Evolutionary conservation across 2,888 invertebrate species (phyloP), one percentile per base, ranked within the genome.

Genomic region (Amorpha juglandis): DNA sequence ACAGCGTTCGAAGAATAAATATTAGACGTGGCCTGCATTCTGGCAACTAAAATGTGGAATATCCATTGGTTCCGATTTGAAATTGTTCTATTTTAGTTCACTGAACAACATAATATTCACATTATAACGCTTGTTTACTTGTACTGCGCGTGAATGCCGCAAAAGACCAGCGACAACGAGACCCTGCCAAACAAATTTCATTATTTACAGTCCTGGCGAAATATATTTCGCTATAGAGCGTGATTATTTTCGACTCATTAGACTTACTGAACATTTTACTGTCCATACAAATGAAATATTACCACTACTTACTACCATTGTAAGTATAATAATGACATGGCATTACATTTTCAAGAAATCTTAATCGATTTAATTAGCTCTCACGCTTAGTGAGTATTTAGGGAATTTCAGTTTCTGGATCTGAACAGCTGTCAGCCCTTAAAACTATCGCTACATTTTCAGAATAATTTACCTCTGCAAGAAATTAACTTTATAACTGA

Each of bases 1-100:
- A 83, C 82, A 84, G 87, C 81, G 81, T 86, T 83, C 84, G 77
- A 69, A 80, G 87, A 90, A 89, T 89, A 89, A 89, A 90, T 86
- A 90, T 82, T 82, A 82, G 81, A 83, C 86, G 84, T 85, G 88
- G 83, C 80, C 82, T 83, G 85, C 82, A 85, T 91, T 86, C 84
- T 86, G 80, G 81, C 82, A 86, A 80, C 78, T 79, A 78, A 77
- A 74, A 76, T 78, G 78, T 80, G 72, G 70, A 80, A 75, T 77
- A 77, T 72, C 72, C 76, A 83, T 86, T 85, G 81, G 85, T 87
- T 50, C 65, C 35, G n/a, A 21, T 55, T 66, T 47, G 65, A 64
- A 64, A 35, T 64, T 55, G 64, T 47, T 53, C 65, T 69, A 69
- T 69, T 74, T 70, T 65, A 47, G 62, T 69, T n/a, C n/a, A n/a